Base-by-base conservation (phyloP, 2,888 invertebrate genomes). In the Halictus quadricinctus region DNA sequence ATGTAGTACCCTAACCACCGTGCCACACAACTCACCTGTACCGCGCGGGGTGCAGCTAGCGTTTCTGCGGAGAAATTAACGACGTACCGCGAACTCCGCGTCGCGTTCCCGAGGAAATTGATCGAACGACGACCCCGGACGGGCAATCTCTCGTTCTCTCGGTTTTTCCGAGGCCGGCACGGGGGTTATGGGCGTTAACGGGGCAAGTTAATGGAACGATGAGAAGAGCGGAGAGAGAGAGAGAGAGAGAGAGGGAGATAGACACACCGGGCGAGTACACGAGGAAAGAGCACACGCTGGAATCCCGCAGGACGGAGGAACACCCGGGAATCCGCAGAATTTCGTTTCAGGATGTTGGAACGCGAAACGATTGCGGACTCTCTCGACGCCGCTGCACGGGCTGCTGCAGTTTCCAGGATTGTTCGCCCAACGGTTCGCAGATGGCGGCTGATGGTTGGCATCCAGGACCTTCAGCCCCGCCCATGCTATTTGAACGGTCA, bases 401-500 rank as follows among this genome's bases (percentile, higher is more conserved):
- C 58, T 46, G 76, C 58, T 46, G 80, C 41, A 84, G 84, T 83
- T 86, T 69, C 73, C 79, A 72, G 72, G 74, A 64, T 89, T 80
- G 91, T 91, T 91, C 91, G 79, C 46, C 7, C 60, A 50, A 25
- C 72, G 84, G 79, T 86, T 87, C 87, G 87, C 89, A 91, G 92
- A 91, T 91, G 92, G 92, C 91, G 88, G 84, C 85, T 81, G 81
- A 64, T 88, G 87, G 79, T 87, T 86, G 84, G 84, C 86, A 86
- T 85, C 86, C 81, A 78, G 81, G 82, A 77, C 48, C 69, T 79
- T 43, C 88, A 82, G 88, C 92, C 92, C 91, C 92, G 89, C 92
- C 92, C 92, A 91, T 90, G 88, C 91, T 88, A 92, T 92, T 92
- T 91, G 89, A 91, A 91, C 89, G 66, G 18, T 73, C 79, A 87